Evolutionary conservation across 2,797 vertebrate species (phyloP).

Genomic region (Poecilia wingei): DNA sequence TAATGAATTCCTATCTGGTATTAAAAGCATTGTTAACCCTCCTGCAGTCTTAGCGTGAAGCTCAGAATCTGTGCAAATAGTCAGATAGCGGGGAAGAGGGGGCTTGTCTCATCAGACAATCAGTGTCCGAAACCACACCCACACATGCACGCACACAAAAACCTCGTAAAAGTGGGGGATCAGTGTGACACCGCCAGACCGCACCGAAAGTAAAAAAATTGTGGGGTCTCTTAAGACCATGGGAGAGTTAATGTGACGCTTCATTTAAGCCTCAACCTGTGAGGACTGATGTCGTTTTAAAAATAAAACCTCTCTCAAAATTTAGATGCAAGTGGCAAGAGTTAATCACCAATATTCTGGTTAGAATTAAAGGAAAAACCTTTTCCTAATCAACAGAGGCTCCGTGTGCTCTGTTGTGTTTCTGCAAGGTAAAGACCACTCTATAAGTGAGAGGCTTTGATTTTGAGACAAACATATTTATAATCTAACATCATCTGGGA

Average conservation of each 20-base stretch:
- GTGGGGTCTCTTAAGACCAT: too few relatives aligned
- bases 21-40: constrained; percentile 17
- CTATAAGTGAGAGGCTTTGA: constrained; percentile 37
- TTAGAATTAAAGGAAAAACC: constrained; percentile 56
- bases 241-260: not conserved
- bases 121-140: too few relatives aligned
- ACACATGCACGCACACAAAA: too few relatives aligned
- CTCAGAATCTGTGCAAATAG: too few relatives aligned
- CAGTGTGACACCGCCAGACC: too few relatives aligned
- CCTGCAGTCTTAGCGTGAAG: too few relatives aligned
- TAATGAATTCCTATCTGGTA: not conserved
- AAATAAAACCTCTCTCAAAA: constrained; percentile 46
- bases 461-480: constrained; percentile 63
- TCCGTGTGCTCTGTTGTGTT: constrained; percentile 44
- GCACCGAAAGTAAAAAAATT: too few relatives aligned
- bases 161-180: too few relatives aligned
- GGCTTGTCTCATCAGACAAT: too few relatives aligned
- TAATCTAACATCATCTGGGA: constrained; percentile 12
- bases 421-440: constrained; percentile 44
- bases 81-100: too few relatives aligned
- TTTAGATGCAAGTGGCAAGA: constrained; percentile 40
- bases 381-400: constrained; percentile 64
- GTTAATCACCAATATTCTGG: constrained; percentile 66
- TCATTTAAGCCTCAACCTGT: not conserved
- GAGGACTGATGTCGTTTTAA: constrained; percentile 44